Evolutionary conservation across 2,797 vertebrate species (phyloP).

Genomic region (Scyliorhinus canicula): DNA sequence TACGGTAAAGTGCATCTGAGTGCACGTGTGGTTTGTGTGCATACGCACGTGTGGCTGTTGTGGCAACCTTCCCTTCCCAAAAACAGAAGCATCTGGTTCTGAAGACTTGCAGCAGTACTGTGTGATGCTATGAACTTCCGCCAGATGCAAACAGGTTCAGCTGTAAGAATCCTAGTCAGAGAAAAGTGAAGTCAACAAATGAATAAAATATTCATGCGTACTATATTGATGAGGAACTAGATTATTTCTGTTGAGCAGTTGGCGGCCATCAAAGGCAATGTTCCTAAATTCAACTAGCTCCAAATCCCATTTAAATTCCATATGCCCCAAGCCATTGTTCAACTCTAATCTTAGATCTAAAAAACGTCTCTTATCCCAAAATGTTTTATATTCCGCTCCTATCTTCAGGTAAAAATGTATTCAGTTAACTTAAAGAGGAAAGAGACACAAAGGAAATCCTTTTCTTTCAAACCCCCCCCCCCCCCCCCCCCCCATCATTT

Average conservation of each 20-base stretch:
- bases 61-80: neutral
- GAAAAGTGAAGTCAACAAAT: neutral
- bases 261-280: neutral
- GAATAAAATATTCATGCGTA: neutral
- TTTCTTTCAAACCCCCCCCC: neutral
- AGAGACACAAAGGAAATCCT: neutral
- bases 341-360: neutral
- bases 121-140: neutral
- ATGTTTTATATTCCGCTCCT: neutral
- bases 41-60: too few species aligned
- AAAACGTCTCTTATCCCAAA: neutral
- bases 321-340: neutral
- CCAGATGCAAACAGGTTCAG: neutral
- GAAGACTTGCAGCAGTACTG: neutral
- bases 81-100: neutral
- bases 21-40: too few species aligned
- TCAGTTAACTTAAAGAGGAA: neutral
- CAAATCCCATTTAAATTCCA: neutral
- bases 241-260: neutral
- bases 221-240: neutral
- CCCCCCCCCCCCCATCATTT: too few species aligned
- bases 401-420: neutral
- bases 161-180: neutral
- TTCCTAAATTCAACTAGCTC: neutral
- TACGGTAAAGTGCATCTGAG: neutral